Evolutionary conservation across 2,888 invertebrate genomes (phyloP).

Genomic region (Drosophila falleni): DNA sequence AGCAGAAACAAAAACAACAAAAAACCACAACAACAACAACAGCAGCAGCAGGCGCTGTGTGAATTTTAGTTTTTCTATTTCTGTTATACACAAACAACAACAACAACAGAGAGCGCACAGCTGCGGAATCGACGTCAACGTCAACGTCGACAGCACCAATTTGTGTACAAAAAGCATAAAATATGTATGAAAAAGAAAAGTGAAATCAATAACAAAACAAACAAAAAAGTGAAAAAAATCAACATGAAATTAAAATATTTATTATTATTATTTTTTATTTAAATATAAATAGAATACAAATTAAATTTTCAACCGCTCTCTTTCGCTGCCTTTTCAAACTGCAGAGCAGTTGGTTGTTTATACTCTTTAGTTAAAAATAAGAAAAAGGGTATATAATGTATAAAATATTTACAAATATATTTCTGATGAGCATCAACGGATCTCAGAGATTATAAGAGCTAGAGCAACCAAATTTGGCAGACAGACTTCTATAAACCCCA

Average conservation of each 20-base stretch:
- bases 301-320: constrained; percentile 5
- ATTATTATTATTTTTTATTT: constrained; percentile 26
- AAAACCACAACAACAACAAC: neutral
- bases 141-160: constrained; percentile 36
- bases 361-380: no score
- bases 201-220: constrained; percentile 76
- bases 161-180: constrained; percentile 57
- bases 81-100: constrained; percentile 58
- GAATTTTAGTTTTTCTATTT: constrained; percentile 48
- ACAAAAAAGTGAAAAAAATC: constrained; percentile 26
- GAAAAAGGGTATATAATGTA: no score
- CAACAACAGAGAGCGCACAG: constrained; percentile 16
- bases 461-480: no score
- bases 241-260: constrained; percentile 46
- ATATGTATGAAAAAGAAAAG: constrained; percentile 64
- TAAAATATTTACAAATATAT: no score
- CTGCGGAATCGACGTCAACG: constrained; percentile 3
- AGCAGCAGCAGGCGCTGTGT: constrained; percentile 13
- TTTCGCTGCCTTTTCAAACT: constrained; percentile 5
- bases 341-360: neutral
- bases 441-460: no score
- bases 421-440: no score
- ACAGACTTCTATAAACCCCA: no score
- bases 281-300: constrained; percentile 17
- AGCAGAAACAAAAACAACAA: constrained; percentile 17